These are phyloP conservation scores for Lacerta bilineata DNA, from an alignment of 2,797 vertebrate genomes.

Conservation along the genomic window DNA sequence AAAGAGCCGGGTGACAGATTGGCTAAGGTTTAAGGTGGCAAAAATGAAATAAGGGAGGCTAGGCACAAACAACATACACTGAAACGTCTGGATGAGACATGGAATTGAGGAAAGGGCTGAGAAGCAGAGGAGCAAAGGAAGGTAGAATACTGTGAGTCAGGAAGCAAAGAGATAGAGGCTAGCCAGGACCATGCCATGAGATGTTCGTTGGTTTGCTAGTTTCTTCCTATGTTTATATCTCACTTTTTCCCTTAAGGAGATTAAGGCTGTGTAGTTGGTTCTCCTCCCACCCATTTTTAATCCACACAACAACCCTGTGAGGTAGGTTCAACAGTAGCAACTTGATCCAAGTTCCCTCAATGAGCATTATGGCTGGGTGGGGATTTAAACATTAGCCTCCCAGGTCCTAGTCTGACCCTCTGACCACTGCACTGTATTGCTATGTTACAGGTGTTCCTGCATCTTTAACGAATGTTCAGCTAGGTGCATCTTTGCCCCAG, in stretches of 20 bases:
- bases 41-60: neutral
- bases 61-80: neutral
- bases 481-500: neutral
- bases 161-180: neutral
- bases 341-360: too few relatives aligned
- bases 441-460: neutral
- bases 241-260: too few relatives aligned
- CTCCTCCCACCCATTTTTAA: neutral
- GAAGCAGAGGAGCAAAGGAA: neutral
- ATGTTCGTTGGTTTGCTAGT: neutral
- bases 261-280: neutral
- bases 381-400: too few relatives aligned
- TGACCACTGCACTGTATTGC: neutral
- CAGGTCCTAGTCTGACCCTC: too few relatives aligned
- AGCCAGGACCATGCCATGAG: too few relatives aligned
- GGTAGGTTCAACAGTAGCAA: neutral
- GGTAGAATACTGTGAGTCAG: neutral
- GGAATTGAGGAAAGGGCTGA: neutral
- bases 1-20: neutral
- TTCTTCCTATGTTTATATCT: too few relatives aligned
- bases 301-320: neutral
- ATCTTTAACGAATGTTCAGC: neutral
- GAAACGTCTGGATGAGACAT: neutral
- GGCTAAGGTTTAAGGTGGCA: neutral
- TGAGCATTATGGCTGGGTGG: too few relatives aligned